A percentile compares a stretch with the other conserved stretches of the same genome.
These are phyloP conservation scores for Butorides virescens DNA, from an alignment of 2,113 vertebrate species.

Conservation along the genomic window DNA sequence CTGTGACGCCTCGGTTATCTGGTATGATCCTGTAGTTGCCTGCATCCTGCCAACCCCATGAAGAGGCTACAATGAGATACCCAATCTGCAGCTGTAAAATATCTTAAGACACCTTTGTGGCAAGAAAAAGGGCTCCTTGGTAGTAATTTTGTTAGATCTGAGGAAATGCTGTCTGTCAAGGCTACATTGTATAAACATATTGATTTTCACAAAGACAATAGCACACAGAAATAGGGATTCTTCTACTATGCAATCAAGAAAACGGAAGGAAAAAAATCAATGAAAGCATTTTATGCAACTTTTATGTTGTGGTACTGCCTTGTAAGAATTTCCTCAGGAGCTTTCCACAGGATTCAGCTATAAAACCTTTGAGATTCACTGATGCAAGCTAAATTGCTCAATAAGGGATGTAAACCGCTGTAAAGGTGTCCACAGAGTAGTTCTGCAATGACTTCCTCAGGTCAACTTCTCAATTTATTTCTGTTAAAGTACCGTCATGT, in stretches of 20 bases:
- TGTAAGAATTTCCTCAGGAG: not conserved
- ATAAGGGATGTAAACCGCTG: not conserved
- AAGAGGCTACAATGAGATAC: not conserved
- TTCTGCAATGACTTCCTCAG: not conserved
- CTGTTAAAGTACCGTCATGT: not conserved
- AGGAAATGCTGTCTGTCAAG: not conserved
- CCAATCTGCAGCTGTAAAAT: not conserved
- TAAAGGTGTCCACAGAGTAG: not conserved
- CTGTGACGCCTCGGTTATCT: not conserved
- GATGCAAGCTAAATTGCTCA: not conserved
- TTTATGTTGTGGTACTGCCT: not conserved
- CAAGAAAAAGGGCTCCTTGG: not conserved
- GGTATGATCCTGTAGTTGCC: not conserved
- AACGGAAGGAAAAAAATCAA: slow-evolving; percentile 1
- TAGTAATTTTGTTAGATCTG: not conserved
- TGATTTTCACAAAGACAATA: not conserved
- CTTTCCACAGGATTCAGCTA: not conserved
- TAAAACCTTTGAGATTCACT: not conserved
- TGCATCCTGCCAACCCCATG: not conserved
- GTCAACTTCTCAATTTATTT: not conserved
- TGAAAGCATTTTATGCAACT: slow-evolving; percentile 3
- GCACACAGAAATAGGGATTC: not conserved
- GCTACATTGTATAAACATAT: not conserved
- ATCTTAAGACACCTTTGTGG: not conserved
- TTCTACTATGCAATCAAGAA: not conserved